Percentiles rank a stretch among this genome's conserved stretches.
Evolutionary conservation across 2,113 vertebrate genomes (phyloP).

Genomic region (Callorhinus ursinus): DNA sequence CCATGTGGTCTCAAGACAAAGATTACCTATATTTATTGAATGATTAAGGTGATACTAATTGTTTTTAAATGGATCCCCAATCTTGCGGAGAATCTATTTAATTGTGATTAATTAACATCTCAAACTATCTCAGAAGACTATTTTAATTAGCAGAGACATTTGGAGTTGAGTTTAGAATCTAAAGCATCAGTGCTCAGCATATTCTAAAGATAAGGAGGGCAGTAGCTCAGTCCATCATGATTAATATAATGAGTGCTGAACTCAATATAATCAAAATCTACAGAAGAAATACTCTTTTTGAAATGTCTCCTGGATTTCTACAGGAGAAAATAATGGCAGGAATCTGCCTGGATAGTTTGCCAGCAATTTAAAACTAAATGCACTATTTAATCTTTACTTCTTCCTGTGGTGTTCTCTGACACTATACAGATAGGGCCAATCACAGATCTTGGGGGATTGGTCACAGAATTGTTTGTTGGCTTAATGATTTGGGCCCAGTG

Average conservation of each 20-base stretch:
- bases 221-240: not conserved
- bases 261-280: not conserved
- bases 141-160: constrained; percentile 6
- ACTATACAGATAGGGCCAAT: not conserved
- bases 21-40: not conserved
- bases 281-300: not conserved
- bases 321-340: not conserved
- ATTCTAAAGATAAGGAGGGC: not conserved
- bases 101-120: constrained; percentile 30
- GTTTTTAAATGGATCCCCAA: constrained; percentile 48
- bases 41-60: not conserved
- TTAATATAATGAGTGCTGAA: not conserved
- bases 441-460: not conserved
- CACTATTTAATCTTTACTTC: not conserved
- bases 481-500: not conserved
- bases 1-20: not conserved
- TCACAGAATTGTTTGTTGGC: not conserved
- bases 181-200: not conserved
- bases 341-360: not conserved
- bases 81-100: not conserved
- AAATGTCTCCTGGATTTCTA: not conserved
- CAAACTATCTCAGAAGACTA: not conserved
- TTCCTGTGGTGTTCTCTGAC: not conserved
- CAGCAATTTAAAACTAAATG: constrained; percentile 24
- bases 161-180: not conserved